Conservation (phyloP, 2,113 vertebrate genomes). For the Myiozetetes cayanensis region DNA sequence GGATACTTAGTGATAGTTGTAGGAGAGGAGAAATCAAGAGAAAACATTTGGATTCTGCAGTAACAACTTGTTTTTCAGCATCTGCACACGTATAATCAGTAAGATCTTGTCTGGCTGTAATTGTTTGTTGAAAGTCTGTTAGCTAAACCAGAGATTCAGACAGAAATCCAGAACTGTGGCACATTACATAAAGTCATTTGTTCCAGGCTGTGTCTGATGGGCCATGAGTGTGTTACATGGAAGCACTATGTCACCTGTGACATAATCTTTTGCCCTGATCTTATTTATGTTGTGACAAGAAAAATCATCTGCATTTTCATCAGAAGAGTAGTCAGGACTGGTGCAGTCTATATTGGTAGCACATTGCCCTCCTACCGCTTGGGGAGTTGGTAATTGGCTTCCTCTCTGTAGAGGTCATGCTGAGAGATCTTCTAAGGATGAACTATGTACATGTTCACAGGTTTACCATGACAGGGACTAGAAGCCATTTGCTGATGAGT, state of each 20-base stretch:
- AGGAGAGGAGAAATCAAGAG: not conserved
- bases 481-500: not conserved
- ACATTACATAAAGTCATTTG: not conserved
- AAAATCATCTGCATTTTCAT: not conserved
- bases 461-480: not conserved
- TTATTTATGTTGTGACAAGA: not conserved
- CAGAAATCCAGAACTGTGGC: not conserved
- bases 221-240: not conserved
- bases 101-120: not conserved
- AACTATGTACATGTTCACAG: not conserved
- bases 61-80: not conserved
- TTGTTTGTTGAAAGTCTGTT: constrained; percentile 1
- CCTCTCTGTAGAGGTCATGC: not conserved
- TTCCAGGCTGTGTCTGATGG: not conserved
- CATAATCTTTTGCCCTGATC: not conserved
- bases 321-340: not conserved
- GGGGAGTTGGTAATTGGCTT: not conserved
- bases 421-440: not conserved
- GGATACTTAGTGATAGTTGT: not conserved
- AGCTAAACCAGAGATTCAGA: not conserved
- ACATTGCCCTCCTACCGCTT: not conserved
- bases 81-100: not conserved
- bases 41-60: not conserved
- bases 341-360: not conserved
- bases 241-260: not conserved